phyloP scores from a whole-genome alignment of 1,140 invertebrate species.

The Sesamia nonagrioides region DNA sequence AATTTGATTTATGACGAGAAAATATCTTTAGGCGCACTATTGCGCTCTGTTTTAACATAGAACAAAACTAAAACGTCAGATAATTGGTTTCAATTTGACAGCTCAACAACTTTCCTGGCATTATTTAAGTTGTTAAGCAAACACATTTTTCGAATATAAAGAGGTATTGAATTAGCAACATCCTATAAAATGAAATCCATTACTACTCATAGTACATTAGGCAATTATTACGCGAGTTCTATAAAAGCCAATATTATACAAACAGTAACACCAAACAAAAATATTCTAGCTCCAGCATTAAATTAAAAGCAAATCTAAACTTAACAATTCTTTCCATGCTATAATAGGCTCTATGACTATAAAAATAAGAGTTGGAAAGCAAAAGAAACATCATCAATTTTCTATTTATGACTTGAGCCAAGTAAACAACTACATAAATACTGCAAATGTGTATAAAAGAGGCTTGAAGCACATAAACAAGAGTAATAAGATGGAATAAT shows the following conservation, averaged over 20 bases:
- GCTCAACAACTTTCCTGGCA: too few species aligned
- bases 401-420: neutral
- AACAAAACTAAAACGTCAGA: too few species aligned
- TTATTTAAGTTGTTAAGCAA: too few species aligned
- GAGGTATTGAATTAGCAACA: too few species aligned
- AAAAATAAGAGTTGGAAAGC: neutral
- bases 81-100: too few species aligned
- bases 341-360: neutral
- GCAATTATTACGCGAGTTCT: too few species aligned
- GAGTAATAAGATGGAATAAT: conserved; percentile 26
- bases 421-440: conserved; percentile 46
- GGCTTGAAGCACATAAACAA: conserved; percentile 34
- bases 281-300: neutral
- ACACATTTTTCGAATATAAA: too few species aligned
- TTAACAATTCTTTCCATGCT: neutral
- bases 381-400: conserved; percentile 37
- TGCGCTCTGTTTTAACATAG: too few species aligned
- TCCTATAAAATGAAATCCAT: too few species aligned
- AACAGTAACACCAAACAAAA: neutral
- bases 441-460: neutral
- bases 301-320: conserved; percentile 14
- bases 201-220: too few species aligned
- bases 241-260: neutral
- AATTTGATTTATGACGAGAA: too few species aligned
- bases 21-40: too few species aligned